A percentile compares a stretch with the other conserved stretches of the same genome.
These are phyloP conservation scores for Caranx melampygus DNA, from an alignment of 2,113 vertebrate genomes.

Conservation along the genomic window DNA sequence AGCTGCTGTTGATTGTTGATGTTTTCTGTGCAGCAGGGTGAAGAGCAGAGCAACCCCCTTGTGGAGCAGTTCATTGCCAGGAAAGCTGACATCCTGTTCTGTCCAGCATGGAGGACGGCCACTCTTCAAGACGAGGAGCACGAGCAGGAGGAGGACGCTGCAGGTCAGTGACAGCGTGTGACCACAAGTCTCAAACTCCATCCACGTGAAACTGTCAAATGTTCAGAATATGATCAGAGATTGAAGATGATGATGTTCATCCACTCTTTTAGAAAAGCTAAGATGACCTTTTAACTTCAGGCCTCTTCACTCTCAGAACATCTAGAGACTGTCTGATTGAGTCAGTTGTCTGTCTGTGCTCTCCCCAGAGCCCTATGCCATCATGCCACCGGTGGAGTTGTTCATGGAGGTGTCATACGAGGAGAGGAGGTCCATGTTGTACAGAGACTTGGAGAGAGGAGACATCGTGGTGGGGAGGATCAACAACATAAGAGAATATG, in stretches of 20 bases:
- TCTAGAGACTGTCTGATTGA: too few species aligned
- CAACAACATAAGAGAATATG: slow-evolving; percentile 94
- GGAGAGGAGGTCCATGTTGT: slow-evolving; percentile 90
- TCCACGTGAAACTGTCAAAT: not conserved
- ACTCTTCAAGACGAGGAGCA: slow-evolving; percentile 66
- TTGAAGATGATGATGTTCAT: not conserved
- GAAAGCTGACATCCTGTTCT: slow-evolving; percentile 95
- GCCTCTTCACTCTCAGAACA: too few species aligned
- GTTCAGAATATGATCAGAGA: not conserved
- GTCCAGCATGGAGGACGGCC: slow-evolving; percentile 89
- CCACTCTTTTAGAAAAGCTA: not conserved
- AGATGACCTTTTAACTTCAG: too few species aligned
- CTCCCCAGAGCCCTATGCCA: slow-evolving; percentile 88
- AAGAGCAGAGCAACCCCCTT: slow-evolving; percentile 80
- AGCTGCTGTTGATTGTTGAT: not conserved
- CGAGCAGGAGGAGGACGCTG: slow-evolving; percentile 86
- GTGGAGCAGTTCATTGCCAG: slow-evolving; percentile 95
- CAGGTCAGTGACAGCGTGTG: slow-evolving; percentile 80
- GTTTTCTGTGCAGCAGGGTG: slow-evolving; percentile 79
- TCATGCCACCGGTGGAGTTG: slow-evolving; percentile 94
- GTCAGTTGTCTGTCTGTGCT: not conserved
- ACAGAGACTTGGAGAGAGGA: slow-evolving; percentile 92
- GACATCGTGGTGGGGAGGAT: slow-evolving; percentile 94
- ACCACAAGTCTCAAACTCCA: not conserved
- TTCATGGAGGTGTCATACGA: slow-evolving; percentile 93